phyloP scores from a whole-genome alignment of 1,140 invertebrate genomes.

The Aphelenchoides besseyi region DNA sequence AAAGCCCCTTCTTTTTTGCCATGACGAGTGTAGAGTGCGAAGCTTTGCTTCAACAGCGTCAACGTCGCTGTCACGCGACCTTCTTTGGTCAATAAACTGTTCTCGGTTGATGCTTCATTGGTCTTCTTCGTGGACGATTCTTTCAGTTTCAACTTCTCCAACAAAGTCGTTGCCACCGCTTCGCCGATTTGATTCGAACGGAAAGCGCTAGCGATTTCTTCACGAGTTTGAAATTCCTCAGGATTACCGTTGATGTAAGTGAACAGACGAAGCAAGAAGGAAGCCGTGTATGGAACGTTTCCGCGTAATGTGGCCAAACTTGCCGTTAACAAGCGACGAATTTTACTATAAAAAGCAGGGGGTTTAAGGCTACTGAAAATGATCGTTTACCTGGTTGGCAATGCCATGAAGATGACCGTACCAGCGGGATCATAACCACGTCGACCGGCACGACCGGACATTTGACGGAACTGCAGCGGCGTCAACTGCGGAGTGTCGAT shows the following conservation, averaged over 20 bases:
- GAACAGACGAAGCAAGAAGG: conserved; percentile 56
- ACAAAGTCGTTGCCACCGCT: conserved; percentile 10
- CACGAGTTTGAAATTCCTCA: conserved; percentile 15
- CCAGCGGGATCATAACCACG: conserved; percentile 62
- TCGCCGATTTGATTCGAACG: conserved; percentile 12
- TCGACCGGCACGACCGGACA: conserved; percentile 61
- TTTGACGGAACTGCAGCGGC: conserved; percentile 62
- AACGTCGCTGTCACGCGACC: conserved; percentile 44
- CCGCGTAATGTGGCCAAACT: conserved; percentile 58
- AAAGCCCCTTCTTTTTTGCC: conserved; percentile 33
- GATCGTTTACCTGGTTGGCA: conserved; percentile 51
- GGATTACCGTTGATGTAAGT: conserved; percentile 53
- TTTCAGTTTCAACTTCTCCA: conserved; percentile 20
- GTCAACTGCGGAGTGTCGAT: conserved; percentile 58
- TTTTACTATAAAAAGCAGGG: conserved; percentile 45
- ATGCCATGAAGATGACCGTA: conserved; percentile 59
- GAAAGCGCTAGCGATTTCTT: conserved; percentile 19
- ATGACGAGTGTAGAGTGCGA: conserved; percentile 45
- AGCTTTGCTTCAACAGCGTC: conserved; percentile 51
- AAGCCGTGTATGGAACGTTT: conserved; percentile 58
- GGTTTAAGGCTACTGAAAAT: neutral
- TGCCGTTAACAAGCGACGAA: conserved; percentile 59
- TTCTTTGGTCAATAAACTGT: conserved; percentile 31
- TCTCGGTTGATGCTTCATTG: conserved; percentile 23
- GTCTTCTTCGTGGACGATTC: conserved; percentile 38